Evolutionary conservation across 2,113 vertebrate genomes (phyloP).

Genomic region (Myotis lucifugus): DNA sequence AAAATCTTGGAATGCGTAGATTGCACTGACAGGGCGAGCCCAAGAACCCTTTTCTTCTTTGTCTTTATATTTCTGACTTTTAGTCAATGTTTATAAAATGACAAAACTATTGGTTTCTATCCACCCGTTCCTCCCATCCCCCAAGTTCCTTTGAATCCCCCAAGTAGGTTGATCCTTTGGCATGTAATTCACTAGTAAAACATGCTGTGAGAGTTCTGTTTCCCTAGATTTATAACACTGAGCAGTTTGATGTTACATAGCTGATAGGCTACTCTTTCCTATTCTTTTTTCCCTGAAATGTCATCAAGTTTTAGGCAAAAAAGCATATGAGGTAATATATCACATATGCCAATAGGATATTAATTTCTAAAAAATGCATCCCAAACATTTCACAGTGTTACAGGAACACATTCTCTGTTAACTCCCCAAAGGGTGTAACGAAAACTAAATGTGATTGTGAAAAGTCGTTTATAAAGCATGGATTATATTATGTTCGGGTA

Average conservation of each 20-base stretch:
- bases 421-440: constrained; percentile 82
- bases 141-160: not conserved
- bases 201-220: not conserved
- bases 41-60: not conserved
- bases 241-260: not conserved
- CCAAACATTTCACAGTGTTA: constrained; percentile 61
- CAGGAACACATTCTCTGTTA: constrained; percentile 74
- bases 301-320: constrained; percentile 63
- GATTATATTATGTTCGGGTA: constrained; percentile 31
- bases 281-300: not conserved
- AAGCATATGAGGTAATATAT: constrained; percentile 78
- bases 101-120: constrained; percentile 32
- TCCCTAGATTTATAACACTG: constrained; percentile 14
- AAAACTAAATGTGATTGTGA: constrained; percentile 63
- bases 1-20: constrained; percentile 15
- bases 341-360: constrained; percentile 64
- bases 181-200: not conserved
- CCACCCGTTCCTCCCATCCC: not conserved
- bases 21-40: not conserved
- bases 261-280: constrained; percentile 53
- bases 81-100: not conserved
- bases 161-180: not conserved
- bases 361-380: constrained; percentile 79
- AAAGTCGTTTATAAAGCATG: constrained; percentile 64
- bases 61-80: constrained; percentile 41